Conservation (phyloP, 2,797 vertebrate genomes). For the Poeciliopsis gracilis region DNA sequence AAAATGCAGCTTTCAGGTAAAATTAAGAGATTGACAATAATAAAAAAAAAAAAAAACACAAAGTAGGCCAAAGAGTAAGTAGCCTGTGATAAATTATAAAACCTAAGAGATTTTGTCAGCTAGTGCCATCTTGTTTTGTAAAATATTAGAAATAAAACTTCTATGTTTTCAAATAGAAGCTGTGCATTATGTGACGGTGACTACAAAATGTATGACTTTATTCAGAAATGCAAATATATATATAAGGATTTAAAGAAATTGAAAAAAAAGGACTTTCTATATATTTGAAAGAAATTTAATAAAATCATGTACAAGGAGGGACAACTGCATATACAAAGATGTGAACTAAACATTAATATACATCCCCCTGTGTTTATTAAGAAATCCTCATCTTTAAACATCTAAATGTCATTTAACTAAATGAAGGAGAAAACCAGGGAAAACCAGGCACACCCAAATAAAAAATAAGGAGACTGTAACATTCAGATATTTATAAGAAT, state of each 20-base stretch:
- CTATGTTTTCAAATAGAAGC: neutral
- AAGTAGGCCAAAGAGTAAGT: neutral
- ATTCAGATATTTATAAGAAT: constrained; percentile 2
- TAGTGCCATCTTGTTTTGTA: neutral
- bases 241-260: neutral
- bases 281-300: neutral
- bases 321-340: neutral
- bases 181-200: neutral
- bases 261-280: neutral
- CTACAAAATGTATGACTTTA: neutral
- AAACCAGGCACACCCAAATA: constrained; percentile 13
- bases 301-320: neutral
- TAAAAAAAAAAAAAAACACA: neutral
- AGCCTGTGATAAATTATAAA: neutral
- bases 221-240: neutral
- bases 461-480: constrained; percentile 17
- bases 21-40: neutral
- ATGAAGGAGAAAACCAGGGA: neutral
- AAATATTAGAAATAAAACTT: neutral
- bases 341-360: neutral
- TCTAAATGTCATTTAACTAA: constrained; percentile 27
- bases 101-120: neutral
- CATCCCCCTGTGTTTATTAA: neutral
- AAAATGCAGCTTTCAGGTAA: neutral
- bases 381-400: neutral